phyloP scores from a whole-genome alignment of 2,113 vertebrate genomes.

The Columbina picui region DNA sequence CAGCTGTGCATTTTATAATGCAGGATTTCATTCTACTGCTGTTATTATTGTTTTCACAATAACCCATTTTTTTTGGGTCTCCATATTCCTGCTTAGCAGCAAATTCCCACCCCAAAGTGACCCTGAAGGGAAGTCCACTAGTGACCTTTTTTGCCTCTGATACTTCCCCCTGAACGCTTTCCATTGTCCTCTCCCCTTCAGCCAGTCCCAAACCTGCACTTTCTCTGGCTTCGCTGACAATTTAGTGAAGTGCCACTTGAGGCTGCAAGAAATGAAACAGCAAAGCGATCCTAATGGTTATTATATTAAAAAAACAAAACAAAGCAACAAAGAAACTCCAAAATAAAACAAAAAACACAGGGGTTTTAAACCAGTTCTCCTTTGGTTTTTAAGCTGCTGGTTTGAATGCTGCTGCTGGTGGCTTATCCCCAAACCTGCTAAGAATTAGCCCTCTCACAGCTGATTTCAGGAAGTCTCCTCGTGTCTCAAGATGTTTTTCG shows the following conservation, averaged over 20 bases:
- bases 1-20: constrained; percentile 51
- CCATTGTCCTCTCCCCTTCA: neutral
- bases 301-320: neutral
- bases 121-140: neutral
- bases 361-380: neutral
- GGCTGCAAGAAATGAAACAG: neutral
- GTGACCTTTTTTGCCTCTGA: neutral
- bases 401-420: neutral
- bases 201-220: neutral
- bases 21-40: constrained; percentile 36
- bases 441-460: neutral
- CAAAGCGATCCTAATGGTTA: neutral
- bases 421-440: neutral
- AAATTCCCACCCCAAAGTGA: neutral
- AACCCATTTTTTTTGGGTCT: neutral
- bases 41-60: constrained; percentile 23
- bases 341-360: neutral
- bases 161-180: neutral
- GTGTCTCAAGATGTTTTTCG: neutral
- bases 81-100: neutral
- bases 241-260: neutral
- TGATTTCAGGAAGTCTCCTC: neutral
- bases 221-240: neutral
- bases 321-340: no score
- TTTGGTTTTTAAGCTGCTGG: neutral